Base-by-base conservation (phyloP, 2,113 vertebrate genomes). In the Psittacus erithacus region DNA sequence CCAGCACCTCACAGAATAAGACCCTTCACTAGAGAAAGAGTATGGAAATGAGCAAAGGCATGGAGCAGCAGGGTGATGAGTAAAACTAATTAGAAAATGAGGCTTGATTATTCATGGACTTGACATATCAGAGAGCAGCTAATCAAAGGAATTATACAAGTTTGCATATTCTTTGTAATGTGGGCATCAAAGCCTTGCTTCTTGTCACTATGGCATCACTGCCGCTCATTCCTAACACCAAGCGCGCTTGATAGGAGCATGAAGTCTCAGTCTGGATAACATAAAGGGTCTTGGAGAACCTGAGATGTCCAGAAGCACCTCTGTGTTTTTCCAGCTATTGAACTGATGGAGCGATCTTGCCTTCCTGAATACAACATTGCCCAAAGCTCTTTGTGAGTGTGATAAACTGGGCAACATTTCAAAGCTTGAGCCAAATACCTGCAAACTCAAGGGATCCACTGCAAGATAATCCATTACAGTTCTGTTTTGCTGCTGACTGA, bases 61-160 rank as follows among this genome's bases (percentile, higher is more conserved):
- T 28, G 65, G 88, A 96, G 46, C 82, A 93, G 85, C 62, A 2
- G 90, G 85, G 88, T 88, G 90, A 96, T 88, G 92, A 96, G 69
- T 93, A 94, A 95, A 96, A 88, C 71, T 92, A 95, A 97, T 96
- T 94, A 92, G 92, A 94, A 97, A 97, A 94, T 95, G 84, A 95
- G 53, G 74, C 84, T 94, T 94, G 94, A 96, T 97, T 96, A 96
- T 96, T 97, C 93, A 90, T 84, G 80, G 92, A 75, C 82, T 90
- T 94, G 88, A 88, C 57, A 86, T 96, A 93, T 77, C 92, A 96
- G 82, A 92, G 79, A 88, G 76, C 47, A 90, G 92, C 77, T 90
- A 95, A 95, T 95, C 88, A 94, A 93, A 96, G 39, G 88, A 93
- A 90, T 92, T 96, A 94, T 81, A 74, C 35, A 74, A 90, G 82